phyloP scores from a whole-genome alignment of 2,888 invertebrate genomes.

The Rhimphoctona megacephalus region DNA sequence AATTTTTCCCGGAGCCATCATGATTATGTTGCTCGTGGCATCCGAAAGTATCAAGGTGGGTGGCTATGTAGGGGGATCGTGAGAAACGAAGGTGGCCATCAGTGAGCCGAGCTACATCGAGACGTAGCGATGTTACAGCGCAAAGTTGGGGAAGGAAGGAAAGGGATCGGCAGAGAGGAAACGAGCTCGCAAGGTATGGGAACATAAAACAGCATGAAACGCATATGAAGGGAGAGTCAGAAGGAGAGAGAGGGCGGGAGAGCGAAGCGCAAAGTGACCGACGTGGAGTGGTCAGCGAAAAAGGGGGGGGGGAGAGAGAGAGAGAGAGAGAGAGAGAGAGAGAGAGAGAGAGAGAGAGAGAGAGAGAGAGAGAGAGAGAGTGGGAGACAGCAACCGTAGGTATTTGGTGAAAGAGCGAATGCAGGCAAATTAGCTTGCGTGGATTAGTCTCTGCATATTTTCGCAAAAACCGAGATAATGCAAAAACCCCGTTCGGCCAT shows the following conservation, averaged over 20 bases:
- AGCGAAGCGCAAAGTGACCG: conserved; percentile 16
- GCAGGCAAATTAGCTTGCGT: conserved; percentile 79
- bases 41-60: conserved; percentile 55
- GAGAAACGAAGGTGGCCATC: conserved; percentile 60
- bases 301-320: conserved; percentile 26
- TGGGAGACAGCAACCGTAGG: conserved; percentile 53
- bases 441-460: conserved; percentile 83
- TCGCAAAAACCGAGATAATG: conserved; percentile 83
- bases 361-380: conserved; percentile 27
- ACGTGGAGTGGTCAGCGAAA: neutral
- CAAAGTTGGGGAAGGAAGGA: conserved; percentile 43
- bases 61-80: conserved; percentile 32
- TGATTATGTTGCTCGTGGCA: conserved; percentile 52
- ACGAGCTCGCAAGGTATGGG: conserved; percentile 45
- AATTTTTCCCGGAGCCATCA: conserved; percentile 62
- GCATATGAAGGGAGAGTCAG: conserved; percentile 1
- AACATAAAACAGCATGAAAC: conserved; percentile 26
- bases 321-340: conserved; percentile 27
- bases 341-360: conserved; percentile 40
- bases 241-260: conserved; percentile 4
- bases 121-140: conserved; percentile 37
- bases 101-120: conserved; percentile 34
- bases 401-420: conserved; percentile 58
- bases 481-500: conserved; percentile 79
- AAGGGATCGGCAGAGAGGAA: conserved; percentile 53